phyloP scores from a whole-genome alignment of 2,888 invertebrate genomes.

The Nudaria mundana region DNA sequence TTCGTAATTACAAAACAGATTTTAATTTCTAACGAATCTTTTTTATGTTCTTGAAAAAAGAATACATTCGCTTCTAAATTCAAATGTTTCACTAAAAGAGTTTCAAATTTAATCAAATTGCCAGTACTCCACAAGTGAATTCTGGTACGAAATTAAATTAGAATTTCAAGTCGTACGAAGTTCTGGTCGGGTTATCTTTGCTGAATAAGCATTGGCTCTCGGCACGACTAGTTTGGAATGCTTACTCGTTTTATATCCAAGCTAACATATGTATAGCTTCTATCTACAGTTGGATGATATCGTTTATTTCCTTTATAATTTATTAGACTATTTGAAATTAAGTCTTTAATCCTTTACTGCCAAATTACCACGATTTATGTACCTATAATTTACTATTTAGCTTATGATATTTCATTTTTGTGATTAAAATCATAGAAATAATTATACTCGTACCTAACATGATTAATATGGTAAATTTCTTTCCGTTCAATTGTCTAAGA shows the following conservation, averaged over 20 bases:
- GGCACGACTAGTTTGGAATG: conserved; percentile 20
- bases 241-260: conserved; percentile 23
- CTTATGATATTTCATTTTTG: too few species aligned
- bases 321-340: too few species aligned
- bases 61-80: conserved; percentile 1
- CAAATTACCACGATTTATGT: not conserved
- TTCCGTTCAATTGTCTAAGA: too few species aligned
- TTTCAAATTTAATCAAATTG: conserved; percentile 28
- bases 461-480: too few species aligned
- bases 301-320: too few species aligned
- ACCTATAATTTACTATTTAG: not conserved
- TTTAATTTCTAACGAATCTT: too few species aligned
- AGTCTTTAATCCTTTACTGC: too few species aligned
- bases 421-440: too few species aligned
- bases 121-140: conserved; percentile 26
- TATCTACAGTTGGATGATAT: too few species aligned
- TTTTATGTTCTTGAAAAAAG: too few species aligned
- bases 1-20: too few species aligned
- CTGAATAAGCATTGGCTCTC: conserved; percentile 33
- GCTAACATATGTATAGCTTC: conserved; percentile 8
- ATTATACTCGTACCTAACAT: too few species aligned
- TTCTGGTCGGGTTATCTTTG: conserved; percentile 34
- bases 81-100: conserved; percentile 10
- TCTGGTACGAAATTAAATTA: conserved; percentile 45
- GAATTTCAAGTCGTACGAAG: conserved; percentile 43